phyloP scores from a whole-genome alignment of 2,113 vertebrate species.

The Arenaria interpres region DNA sequence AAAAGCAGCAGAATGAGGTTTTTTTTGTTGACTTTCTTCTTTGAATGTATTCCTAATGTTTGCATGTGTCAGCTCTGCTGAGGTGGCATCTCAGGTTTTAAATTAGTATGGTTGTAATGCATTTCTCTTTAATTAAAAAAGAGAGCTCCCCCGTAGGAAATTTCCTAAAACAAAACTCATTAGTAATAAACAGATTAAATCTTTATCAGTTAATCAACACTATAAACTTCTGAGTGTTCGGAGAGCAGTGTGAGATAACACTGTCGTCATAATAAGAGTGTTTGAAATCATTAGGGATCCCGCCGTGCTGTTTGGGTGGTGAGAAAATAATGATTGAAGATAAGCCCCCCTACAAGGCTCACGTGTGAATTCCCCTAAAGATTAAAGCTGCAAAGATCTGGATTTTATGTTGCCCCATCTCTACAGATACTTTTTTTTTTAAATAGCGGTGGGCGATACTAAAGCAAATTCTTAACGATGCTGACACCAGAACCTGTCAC shows the following conservation, averaged over 20 bases:
- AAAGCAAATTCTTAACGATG: neutral
- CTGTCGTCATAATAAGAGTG: neutral
- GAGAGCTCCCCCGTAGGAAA: neutral
- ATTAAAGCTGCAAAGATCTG: conserved; percentile 4
- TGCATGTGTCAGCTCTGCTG: conserved; percentile 1
- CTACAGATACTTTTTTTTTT: neutral
- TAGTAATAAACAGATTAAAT: conserved; percentile 53
- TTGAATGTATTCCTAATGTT: neutral
- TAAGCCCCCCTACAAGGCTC: neutral
- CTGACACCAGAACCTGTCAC: neutral
- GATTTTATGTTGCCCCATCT: neutral
- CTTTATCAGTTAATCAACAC: conserved; percentile 61
- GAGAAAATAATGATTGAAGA: conserved; percentile 53
- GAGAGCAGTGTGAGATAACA: neutral
- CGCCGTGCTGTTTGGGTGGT: neutral
- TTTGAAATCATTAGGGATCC: conserved; percentile 33
- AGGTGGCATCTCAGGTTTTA: conserved; percentile 34
- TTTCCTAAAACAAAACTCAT: conserved; percentile 48
- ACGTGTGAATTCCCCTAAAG: neutral
- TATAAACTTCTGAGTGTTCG: conserved; percentile 34
- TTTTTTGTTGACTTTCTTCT: neutral
- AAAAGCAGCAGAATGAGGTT: neutral
- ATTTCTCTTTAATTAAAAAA: conserved; percentile 57
- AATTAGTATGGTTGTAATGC: conserved; percentile 44
- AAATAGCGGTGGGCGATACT: neutral